Evolutionary conservation across 2,797 vertebrate species (phyloP), one percentile per base, ranked within the genome.

Genomic region (Capromys pilorides): DNA sequence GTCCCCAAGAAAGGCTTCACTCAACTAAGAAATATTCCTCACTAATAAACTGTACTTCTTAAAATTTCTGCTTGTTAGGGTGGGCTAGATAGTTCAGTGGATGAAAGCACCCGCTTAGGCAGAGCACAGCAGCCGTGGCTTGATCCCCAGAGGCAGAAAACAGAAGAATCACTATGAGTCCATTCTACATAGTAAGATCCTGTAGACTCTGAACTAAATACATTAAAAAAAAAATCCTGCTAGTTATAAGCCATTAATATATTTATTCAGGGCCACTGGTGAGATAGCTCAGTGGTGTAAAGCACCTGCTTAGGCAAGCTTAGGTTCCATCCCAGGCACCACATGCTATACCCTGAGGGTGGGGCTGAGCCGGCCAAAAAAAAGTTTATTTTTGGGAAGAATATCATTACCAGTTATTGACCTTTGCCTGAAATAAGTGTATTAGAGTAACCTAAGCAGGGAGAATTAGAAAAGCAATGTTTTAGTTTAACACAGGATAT

Each of bases 401-500:
- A 36, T 26, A 45, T 21, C 36, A 36, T 66, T 93, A 66, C 71
- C 86, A 45, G 2, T 57, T 51, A 28, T 69, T 93, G 90, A 57
- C 8, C 10, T 54, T 51, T 82, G 71, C 41, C 19, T 66, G 22
- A 66, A 93, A 80, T 79, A 49, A 78, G 41, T n/a, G 1, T 54
- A 18, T 39, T 66, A 73, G 26, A 83, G 80, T 83, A 59, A 41
- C 18, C 9, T 77, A 10, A 41, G 7, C 26, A 67, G 71, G 51
- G 49, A 7, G 24, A 21, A 21, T 33, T 77, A 31, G 14, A 12
- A 7, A 69, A 49, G 26, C n/a, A 54, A 1, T 61, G 24, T 61
- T 89, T 88, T n/a, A 69, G 94, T 86, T 86, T n/a, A 59, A 62
- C 31, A n/a, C 39, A 73, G 69, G 51, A 41, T 57, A 59, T 59